Evolutionary conservation across 2,113 vertebrate genomes (phyloP).

Genomic region (Hyperoodon ampullatus): DNA sequence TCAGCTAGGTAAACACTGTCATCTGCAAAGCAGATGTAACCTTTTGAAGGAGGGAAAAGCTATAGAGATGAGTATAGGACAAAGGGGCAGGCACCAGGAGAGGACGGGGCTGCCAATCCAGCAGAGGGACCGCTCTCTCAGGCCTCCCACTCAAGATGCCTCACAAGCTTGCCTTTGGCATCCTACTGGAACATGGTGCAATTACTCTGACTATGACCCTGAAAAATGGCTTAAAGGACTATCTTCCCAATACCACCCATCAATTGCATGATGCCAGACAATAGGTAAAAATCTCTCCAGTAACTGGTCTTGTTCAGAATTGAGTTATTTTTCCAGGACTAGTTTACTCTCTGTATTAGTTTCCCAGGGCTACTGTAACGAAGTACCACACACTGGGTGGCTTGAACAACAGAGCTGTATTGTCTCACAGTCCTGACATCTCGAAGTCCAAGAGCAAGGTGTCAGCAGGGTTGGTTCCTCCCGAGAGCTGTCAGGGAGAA

Average conservation of each 20-base stretch:
- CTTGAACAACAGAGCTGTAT: neutral
- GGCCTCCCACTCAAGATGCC: neutral
- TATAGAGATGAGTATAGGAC: neutral
- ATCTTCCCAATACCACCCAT: neutral
- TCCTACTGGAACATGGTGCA: neutral
- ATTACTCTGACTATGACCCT: neutral
- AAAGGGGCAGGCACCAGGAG: neutral
- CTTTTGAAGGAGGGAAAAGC: constrained; percentile 7
- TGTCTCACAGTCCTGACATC: neutral
- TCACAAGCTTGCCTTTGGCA: neutral
- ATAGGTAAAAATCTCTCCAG: neutral
- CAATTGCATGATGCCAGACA: neutral
- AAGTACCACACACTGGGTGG: neutral
- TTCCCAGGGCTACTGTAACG: neutral
- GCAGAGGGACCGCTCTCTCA: neutral
- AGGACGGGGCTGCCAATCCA: neutral
- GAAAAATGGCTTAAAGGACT: neutral
- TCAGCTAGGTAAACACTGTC: neutral
- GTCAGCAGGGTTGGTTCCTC: neutral
- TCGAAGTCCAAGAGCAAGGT: neutral
- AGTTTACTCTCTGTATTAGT: neutral
- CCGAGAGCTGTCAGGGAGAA: neutral
- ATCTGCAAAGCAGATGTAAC: constrained; percentile 7
- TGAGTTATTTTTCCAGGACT: constrained; percentile 24
- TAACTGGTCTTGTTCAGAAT: neutral